Conservation (phyloP, 2,888 invertebrate species). For the Drosophila pullipes region DNA sequence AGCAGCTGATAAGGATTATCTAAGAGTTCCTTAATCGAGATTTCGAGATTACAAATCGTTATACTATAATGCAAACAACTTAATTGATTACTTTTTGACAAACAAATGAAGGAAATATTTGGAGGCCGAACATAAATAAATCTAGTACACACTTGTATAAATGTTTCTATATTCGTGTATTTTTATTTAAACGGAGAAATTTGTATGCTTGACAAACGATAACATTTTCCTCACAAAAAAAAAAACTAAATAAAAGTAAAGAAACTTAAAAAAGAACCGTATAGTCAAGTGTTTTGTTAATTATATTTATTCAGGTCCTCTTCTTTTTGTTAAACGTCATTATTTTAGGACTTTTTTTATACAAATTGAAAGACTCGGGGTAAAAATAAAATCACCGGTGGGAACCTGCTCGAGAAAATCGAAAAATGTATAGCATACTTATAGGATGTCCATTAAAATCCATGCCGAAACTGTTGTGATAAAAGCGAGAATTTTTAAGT, state of each 20-base stretch:
- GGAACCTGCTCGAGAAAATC: not conserved
- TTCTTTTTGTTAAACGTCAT: not conserved
- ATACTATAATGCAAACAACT: not conserved
- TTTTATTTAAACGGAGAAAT: slow-evolving; percentile 58
- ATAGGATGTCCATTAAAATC: not conserved
- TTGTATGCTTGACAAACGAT: slow-evolving; percentile 65
- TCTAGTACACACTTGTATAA: slow-evolving; percentile 52
- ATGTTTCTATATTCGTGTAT: slow-evolving; percentile 62
- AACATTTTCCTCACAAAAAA: slow-evolving; percentile 45
- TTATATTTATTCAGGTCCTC: not conserved
- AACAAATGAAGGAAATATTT: slow-evolving; percentile 23
- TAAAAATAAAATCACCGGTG: not conserved
- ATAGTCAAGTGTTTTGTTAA: not conserved
- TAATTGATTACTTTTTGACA: slow-evolving; percentile 2
- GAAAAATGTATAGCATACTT: not conserved
- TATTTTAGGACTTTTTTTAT: not conserved
- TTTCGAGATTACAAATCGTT: slow-evolving; percentile 7
- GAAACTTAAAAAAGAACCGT: slow-evolving; percentile 41
- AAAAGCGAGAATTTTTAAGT: not conserved
- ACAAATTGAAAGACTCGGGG: not conserved
- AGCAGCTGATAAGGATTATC: slow-evolving; percentile 1
- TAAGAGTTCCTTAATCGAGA: slow-evolving; percentile 3
- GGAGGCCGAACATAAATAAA: slow-evolving; percentile 29
- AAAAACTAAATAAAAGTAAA: slow-evolving; percentile 49
- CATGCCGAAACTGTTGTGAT: not conserved